Evolutionary conservation across 30 jellyfish, hydroid and myxozoan genomes (phyloP), one percentile per base, ranked within the genome.

Genomic region (Pseudorhiza aurosa): DNA sequence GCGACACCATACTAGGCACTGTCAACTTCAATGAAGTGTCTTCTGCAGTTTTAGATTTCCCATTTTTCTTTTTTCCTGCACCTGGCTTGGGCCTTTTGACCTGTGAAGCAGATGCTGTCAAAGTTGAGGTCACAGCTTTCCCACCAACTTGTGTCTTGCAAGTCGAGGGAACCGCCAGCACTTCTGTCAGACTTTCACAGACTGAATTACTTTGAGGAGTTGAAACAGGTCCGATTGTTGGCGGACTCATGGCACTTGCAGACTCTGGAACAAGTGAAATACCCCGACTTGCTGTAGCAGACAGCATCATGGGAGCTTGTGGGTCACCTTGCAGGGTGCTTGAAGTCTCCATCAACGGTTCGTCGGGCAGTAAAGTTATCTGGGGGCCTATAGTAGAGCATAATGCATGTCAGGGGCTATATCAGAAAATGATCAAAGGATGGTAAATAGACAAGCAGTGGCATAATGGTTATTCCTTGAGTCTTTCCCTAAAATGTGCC

Each of bases 1-100:
- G n/a, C 15, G 88, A 25, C 36, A 75, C 88, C 88, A 75, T 75
- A 0, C 84, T 80, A 14, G 91, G 91, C 76, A 80, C 24, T 64
- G 31, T 25, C 44, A 80, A 37, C 19, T 80, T 53, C 37, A 80
- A 40, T 17, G 83, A 64, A 21, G 35, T 47, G 15, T 68, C 57
- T 10, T 26, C 63, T 30, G 89, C 3, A 1, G 21, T 39, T 7
- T 72, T 17, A 35, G 89, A 26, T 26, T 28, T 36, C 19, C 25
- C 47, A 25, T 62, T 49, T 15, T 27, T 37, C 19, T 53, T 33
- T 33, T 46, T 65, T 65, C 77, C 42, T 11, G 58, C 19, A 1
- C 36, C 33, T 19, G 69, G 53, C 2, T 60, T 39, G 21, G 5
- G 62, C n/a, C n/a, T 47, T 8, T 17, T 6, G 2, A 4, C 67